Conservation (phyloP, 2,888 invertebrate species). For the Heliconius erato region DNA sequence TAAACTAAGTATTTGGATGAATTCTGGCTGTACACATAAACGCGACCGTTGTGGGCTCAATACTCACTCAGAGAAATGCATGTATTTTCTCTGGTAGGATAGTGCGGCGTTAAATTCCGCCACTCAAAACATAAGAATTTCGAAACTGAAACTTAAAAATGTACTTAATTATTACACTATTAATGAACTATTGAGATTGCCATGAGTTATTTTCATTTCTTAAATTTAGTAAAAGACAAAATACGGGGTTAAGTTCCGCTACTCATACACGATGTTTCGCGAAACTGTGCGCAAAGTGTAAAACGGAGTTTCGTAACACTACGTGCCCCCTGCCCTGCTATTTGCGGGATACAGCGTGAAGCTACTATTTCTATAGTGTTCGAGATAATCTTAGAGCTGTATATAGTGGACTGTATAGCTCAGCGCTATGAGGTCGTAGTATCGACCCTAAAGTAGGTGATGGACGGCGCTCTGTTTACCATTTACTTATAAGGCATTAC, state of each 20-base stretch:
- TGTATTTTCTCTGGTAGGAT: too few species aligned
- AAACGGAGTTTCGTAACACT: background rate
- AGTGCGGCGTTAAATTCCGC: too few species aligned
- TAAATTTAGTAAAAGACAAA: too few species aligned
- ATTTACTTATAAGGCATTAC: background rate
- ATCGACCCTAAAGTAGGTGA: constrained; percentile 61
- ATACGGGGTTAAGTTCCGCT: too few species aligned
- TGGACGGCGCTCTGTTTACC: constrained; percentile 51
- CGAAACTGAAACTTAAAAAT: too few species aligned
- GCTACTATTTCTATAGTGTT: constrained; percentile 16
- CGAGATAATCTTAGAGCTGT: constrained; percentile 11
- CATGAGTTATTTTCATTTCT: too few species aligned
- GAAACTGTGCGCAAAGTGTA: background rate
- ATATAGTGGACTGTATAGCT: background rate
- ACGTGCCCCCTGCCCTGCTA: background rate
- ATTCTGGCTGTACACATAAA: background rate
- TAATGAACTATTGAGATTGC: too few species aligned
- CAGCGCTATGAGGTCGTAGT: constrained; percentile 40
- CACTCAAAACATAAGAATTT: too few species aligned
- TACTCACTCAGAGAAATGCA: background rate
- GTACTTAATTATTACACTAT: too few species aligned
- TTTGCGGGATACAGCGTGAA: background rate
- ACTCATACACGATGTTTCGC: too few species aligned
- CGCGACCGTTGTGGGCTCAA: background rate
- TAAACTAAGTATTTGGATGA: background rate